A percentile compares a stretch with the other conserved stretches of the same genome.
phyloP scores from a whole-genome alignment of 2,888 invertebrate genomes.

The Agrilus cyanescens region DNA sequence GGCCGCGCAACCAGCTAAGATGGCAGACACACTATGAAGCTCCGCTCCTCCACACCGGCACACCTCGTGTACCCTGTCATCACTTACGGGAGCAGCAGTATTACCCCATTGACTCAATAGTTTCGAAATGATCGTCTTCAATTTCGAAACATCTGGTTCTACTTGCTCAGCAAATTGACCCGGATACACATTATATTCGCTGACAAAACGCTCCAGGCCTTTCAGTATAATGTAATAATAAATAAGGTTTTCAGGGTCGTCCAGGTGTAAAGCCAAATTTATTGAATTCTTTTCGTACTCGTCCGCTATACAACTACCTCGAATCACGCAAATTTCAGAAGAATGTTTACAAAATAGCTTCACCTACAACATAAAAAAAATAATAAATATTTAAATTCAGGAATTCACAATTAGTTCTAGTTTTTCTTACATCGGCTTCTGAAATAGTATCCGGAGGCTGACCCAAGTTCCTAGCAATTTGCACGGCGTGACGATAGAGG shows the following conservation, averaged over 20 bases:
- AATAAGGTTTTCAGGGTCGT: slow-evolving; percentile 76
- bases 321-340: slow-evolving; percentile 63
- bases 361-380: slow-evolving; percentile 39
- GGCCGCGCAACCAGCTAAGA: slow-evolving; percentile 75
- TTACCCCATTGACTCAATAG: slow-evolving; percentile 79
- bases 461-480: slow-evolving; percentile 67
- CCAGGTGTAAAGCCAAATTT: slow-evolving; percentile 38
- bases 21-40: slow-evolving; percentile 87
- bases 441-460: slow-evolving; percentile 59
- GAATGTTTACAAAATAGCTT: slow-evolving; percentile 84
- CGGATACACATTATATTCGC: slow-evolving; percentile 81
- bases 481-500: slow-evolving; percentile 69
- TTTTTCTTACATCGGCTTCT: slow-evolving; percentile 48
- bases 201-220: slow-evolving; percentile 81
- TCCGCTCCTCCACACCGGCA: slow-evolving; percentile 92
- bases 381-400: neutral
- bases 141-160: slow-evolving; percentile 78
- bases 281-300: slow-evolving; percentile 53
- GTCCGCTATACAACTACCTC: slow-evolving; percentile 67
- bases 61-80: slow-evolving; percentile 91
- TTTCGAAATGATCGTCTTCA: slow-evolving; percentile 60
- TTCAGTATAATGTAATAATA: slow-evolving; percentile 82
- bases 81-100: slow-evolving; percentile 55
- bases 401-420: neutral
- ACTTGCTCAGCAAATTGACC: slow-evolving; percentile 76